Conservation (phyloP, 1,140 invertebrate species). For the Chymomyza costata region DNA sequence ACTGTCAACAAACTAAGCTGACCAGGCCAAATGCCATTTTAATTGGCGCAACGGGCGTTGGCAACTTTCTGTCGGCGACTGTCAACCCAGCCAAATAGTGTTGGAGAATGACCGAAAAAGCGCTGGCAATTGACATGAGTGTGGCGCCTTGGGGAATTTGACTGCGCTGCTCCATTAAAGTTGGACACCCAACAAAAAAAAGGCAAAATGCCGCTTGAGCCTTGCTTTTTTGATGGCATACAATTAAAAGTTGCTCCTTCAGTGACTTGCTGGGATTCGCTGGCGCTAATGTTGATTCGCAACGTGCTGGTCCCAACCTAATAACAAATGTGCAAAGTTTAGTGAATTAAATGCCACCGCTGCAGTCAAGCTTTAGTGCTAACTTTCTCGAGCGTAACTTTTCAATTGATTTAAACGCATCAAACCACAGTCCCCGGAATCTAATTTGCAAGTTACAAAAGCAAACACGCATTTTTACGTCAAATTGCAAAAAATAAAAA, state of each 20-base stretch:
- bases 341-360: constrained; percentile 53
- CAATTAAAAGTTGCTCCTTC: constrained; percentile 60
- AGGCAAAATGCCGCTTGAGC: no score
- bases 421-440: no score
- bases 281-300: constrained; percentile 23
- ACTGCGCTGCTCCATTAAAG: no score
- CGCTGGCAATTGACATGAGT: constrained; percentile 8
- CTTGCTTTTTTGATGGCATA: constrained; percentile 38
- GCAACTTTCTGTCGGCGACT: background rate
- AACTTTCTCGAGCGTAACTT: no score
- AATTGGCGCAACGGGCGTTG: constrained; percentile 51
- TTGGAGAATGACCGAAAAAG: constrained; percentile 9
- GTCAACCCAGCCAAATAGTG: no score
- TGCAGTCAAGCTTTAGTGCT: no score
- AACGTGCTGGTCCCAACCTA: constrained; percentile 26
- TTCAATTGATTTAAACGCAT: no score
- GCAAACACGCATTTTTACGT: no score
- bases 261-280: constrained; percentile 3
- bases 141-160: no score
- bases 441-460: no score
- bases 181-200: no score
- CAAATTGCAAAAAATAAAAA: no score
- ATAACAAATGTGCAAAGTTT: constrained; percentile 62
- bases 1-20: constrained; percentile 13
- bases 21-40: constrained; percentile 59